Evolutionary conservation across 2,797 vertebrate species (phyloP).

Genomic region (Pangasius krempfi): DNA sequence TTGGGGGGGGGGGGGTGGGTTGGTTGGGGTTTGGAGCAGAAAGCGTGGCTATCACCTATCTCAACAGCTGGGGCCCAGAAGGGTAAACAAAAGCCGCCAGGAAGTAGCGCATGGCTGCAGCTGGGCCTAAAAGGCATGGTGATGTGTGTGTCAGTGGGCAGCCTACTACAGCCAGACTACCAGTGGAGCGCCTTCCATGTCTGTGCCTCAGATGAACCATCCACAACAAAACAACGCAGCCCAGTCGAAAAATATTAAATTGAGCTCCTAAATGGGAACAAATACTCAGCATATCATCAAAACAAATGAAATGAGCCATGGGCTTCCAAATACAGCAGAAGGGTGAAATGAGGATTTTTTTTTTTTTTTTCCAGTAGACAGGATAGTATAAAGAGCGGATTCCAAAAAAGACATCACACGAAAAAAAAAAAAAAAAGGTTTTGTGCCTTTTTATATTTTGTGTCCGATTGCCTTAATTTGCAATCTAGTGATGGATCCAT

Average conservation of each 20-base stretch:
- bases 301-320: neutral
- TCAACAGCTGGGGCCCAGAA: constrained; percentile 81
- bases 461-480: constrained; percentile 68
- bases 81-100: constrained; percentile 78
- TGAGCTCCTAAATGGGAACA: neutral
- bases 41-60: constrained; percentile 77
- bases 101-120: constrained; percentile 79
- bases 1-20: neutral
- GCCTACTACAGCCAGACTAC: constrained; percentile 57
- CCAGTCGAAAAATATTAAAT: neutral
- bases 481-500: constrained; percentile 69
- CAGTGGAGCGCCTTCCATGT: constrained; percentile 49
- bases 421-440: constrained; percentile 55
- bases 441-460: constrained; percentile 57
- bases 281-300: constrained; percentile 21
- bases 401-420: neutral
- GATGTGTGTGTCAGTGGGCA: constrained; percentile 70
- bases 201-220: constrained; percentile 1
- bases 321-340: neutral
- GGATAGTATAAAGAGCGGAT: neutral
- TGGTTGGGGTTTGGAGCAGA: constrained; percentile 59
- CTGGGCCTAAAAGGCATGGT: constrained; percentile 72
- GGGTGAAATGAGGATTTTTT: neutral
- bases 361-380: neutral
- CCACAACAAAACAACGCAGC: neutral